Base-by-base conservation (phyloP, 2,888 invertebrate genomes). In the Sinodicranocentrus sp. region DNA sequence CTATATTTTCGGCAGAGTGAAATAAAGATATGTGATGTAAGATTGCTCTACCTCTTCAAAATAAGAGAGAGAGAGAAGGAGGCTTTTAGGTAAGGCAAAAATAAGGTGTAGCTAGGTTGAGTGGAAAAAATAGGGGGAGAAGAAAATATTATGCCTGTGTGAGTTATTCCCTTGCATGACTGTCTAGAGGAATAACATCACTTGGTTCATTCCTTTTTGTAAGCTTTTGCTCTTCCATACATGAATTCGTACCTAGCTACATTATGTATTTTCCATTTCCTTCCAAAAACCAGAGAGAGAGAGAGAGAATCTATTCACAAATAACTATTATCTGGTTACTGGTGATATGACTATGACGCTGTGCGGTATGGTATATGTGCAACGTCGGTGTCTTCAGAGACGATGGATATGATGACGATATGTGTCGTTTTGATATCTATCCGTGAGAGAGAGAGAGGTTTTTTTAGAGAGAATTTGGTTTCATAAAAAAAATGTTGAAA, bases 131-230 rank as follows among this genome's bases (percentile, higher is more conserved):
- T 67, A 21, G 52, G 67, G 54, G 52, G 57, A 70, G 54, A 77
- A 72, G 43, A 17, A 83, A 61, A 83, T 83, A 61, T 67, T 77
- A 68, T 75, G 75, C 82, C 61, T 75, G 68, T 77, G 71, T 77
- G 83, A 83, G 83, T 83, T 83, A 83, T 83, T 83, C 75, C 57
- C 75, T 83, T 72, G 57, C 71, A 72, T 77, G 83, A 83, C 77
- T 83, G 83, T 83, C 83, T 83, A 71, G 63, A 77, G 77, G 77
- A 83, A 83, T 83, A 72, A 77, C 71, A 72, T 76, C 76, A 82
- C 70, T 82, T 76, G 75, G 82, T 70, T 75, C 39, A 70, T 63
- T 70, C 67, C 10, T 59, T 65, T 6, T 19, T 54, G 26, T 17
- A 78, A 57, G 68, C 70, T 57, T 26, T 68, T 77, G 28, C 73